phyloP scores from a whole-genome alignment of 2,888 invertebrate genomes.

The Acleris holmiana region DNA sequence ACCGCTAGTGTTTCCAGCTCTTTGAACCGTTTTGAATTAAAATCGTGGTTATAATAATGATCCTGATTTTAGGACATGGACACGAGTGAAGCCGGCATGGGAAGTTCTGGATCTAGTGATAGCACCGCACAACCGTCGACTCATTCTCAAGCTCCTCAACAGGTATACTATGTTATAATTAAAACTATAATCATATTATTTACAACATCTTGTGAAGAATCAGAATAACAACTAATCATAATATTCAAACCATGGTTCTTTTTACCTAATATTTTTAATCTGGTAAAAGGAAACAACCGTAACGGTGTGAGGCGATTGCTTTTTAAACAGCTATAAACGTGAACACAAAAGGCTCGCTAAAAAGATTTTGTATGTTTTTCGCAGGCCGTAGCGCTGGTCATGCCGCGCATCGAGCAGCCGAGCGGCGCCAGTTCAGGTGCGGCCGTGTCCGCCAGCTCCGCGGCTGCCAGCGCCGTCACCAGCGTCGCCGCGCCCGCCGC shows the following conservation, averaged over 20 bases:
- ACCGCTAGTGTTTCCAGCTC: too few species aligned
- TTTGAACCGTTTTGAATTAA: too few species aligned
- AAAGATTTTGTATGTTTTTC: not conserved
- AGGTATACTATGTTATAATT: slow-evolving; percentile 51
- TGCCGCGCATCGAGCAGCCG: slow-evolving; percentile 88
- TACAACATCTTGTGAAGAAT: too few species aligned
- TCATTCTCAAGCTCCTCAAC: slow-evolving; percentile 75
- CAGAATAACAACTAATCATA: too few species aligned
- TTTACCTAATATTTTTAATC: too few species aligned
- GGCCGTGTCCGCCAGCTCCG: slow-evolving; percentile 42
- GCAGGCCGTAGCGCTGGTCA: slow-evolving; percentile 88
- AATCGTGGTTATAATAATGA: not conserved
- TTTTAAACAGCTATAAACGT: too few species aligned
- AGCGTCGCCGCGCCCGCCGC: slow-evolving; percentile 45
- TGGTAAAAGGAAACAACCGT: too few species aligned
- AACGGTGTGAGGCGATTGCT: too few species aligned
- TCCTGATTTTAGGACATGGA: slow-evolving; percentile 69
- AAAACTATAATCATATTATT: too few species aligned
- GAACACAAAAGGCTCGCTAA: too few species aligned
- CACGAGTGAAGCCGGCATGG: slow-evolving; percentile 77
- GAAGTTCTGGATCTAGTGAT: slow-evolving; percentile 73
- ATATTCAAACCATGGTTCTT: too few species aligned
- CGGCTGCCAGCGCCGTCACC: slow-evolving; percentile 35
- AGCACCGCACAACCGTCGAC: slow-evolving; percentile 73
- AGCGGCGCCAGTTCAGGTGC: slow-evolving; percentile 59